Base-by-base conservation (phyloP, 2,113 vertebrate species). In the Actenoides lindsayi region DNA sequence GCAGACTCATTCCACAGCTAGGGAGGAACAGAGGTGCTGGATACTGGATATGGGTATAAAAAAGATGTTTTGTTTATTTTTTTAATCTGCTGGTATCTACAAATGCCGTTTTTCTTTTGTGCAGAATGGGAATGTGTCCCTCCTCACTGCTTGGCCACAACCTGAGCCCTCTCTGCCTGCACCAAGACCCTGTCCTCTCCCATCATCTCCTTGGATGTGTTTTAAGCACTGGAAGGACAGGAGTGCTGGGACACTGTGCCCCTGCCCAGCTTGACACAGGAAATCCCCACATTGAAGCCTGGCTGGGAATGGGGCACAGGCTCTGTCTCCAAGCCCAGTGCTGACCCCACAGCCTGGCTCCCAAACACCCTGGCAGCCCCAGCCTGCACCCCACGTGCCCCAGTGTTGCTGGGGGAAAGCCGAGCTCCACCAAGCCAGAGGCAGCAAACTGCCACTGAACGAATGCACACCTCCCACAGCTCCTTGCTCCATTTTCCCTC, bases 221-320 rank as follows among this genome's bases (percentile, higher is more conserved):
- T 87, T 63, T 50, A 50, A 67, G 83, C 1, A 0, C 59, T 48
- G 70, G 18, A 51, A 62, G 59, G 59, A n/a, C 51, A 42, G 51
- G 13, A 77, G 46, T 0, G 0, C 18, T 0, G 5, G 9, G 25
- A 21, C 12, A 4, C 21, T 8, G 2, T 73, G 41, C 42, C 24
- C 5, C 4, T 53, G 56, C n/a, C 51, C 64, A 67, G 35, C 37
- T 59, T 42, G 51, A 81, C 76, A 37, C 60, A 65, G 53, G 71
- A 88, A 74, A 75, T 56, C 60, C 17, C 60, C 41, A 19, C 10
- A 5, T 7, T 5, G 3, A 76, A 44, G 33, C 33, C 54, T 11
- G n/a, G 7, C 37, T 57, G 73, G 37, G 65, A 76, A 48, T 2
- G 12, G 59, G 50, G 13, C 39, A 27, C 21, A 20, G 60, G 14